These are phyloP conservation scores for Spermophilus dauricus DNA, from an alignment of 2,113 vertebrate genomes.

Conservation along the genomic window DNA sequence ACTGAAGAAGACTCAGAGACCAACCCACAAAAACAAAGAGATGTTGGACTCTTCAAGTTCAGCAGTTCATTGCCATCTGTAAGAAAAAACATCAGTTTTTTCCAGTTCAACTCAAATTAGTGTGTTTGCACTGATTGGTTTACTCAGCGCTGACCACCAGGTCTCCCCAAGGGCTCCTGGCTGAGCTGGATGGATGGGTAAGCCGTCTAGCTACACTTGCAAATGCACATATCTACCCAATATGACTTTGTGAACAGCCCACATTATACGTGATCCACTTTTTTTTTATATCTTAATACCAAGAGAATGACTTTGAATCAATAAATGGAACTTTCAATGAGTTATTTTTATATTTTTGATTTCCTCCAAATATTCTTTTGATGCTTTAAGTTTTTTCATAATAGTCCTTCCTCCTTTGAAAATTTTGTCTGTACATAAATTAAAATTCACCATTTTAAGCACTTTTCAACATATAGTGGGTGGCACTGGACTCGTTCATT, in stretches of 20 bases:
- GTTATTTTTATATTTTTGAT: conserved; percentile 24
- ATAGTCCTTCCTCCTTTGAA: background rate
- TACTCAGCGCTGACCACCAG: background rate
- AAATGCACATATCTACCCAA: background rate
- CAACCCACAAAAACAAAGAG: background rate
- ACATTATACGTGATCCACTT: background rate
- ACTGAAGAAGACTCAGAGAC: background rate
- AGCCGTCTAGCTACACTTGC: background rate
- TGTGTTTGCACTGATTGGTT: background rate
- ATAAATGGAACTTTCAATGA: background rate
- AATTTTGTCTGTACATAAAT: background rate
- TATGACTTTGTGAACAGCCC: background rate
- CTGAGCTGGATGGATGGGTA: background rate
- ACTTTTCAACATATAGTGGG: background rate
- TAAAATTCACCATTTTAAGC: background rate
- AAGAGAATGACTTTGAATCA: conserved; percentile 6
- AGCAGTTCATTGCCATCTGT: background rate
- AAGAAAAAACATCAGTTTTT: background rate
- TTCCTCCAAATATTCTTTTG: background rate
- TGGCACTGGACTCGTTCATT: background rate
- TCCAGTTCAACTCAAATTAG: conserved; percentile 26
- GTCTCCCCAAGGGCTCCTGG: background rate
- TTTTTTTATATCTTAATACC: background rate
- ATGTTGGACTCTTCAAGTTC: background rate
- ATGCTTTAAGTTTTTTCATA: background rate